Base-by-base conservation (phyloP, 2,888 invertebrate species). In the Troglohyphantes excavatus region DNA sequence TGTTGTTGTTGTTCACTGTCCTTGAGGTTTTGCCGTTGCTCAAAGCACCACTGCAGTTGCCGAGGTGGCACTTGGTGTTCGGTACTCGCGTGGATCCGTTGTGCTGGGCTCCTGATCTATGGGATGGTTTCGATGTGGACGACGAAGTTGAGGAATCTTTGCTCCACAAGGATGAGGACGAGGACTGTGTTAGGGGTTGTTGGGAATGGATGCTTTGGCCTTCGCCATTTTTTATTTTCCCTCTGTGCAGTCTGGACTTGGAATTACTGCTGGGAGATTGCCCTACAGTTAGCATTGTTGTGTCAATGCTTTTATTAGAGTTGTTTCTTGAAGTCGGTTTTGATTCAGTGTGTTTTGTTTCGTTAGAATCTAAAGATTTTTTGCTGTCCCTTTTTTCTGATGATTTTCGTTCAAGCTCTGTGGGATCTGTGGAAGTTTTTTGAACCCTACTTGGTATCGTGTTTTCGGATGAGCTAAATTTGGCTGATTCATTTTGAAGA, bases 161-260 rank as follows among this genome's bases (percentile, higher is more conserved):
- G 26, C 89, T 89, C 83, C 89, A 83, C n/a, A 89, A 59, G n/a
- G 89, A 89, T 17, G 82, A 70, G 0, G 83, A 70, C n/a, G 89
- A 89, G 13, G 89, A 83, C 23, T 83, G 89, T 13, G 70, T 78
- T 43, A 75, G 39, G 39, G 82, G 67, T 43, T 73, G 88, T 27
- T 88, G 75, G 2, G 75, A 82, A 63, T 75, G 81, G 5, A 61
- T 27, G 23, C 27, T 75, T 61, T 70, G 70, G 7, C 61, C 53
- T 21, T 83, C 90, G 6, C 75, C 72, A 13, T 65, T 79, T 83
- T 79, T 90, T 63, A 75, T 67, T 26, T 86, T 90, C 21, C 86
- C 68, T 63, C 86, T 76, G 39, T 82, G 73, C 21, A 86, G 59
- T 59, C 90, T 72, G 5, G 84, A 67, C 85, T 90, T 90, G 17